Base-by-base conservation (phyloP, 2,888 invertebrate genomes). In the Rhabditophanes sp. region DNA sequence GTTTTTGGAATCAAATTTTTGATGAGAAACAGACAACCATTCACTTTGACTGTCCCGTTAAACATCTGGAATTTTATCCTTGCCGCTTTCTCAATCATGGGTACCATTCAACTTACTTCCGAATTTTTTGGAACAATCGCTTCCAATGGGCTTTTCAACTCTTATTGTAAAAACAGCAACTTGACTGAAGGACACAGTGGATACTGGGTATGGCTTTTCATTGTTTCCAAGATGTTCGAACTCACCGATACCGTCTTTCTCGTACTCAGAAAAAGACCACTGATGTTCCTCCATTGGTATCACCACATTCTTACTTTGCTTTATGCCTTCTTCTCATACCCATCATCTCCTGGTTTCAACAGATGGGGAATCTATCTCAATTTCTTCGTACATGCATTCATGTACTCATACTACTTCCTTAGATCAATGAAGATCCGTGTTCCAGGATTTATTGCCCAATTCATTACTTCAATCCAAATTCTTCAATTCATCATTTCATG, bases 51-150 rank as follows among this genome's bases (percentile, higher is more conserved):
- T 14, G 34, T 19, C 11, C 35, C 35, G 2, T 48, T 70, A n/a
- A 60, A 65, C 18, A 19, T 57, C 11, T 69, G 69, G 69, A 70
- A 68, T 45, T 53, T 60, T 17, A 43, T 64, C 16, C 45, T 69
- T 28, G 68, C 67, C 3, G 36, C 66, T 12, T 69, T 70, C 46
- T 67, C 67, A 15, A 50, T 46, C 21, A 16, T 37, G 9, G 49
- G 48, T 4, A 41, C 45, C 3, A 37, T 49, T 33, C 37, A 37
- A 15, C 30, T 49, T 23, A 42, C 44, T 7, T 45, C 39, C 9
- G 49, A 49, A 21, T 49, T 53, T 30, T 33, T 46, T 25, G 28
- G 11, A 15, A 39, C 52, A 15, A 15, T 49, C n/a, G n/a, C 18
- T 4, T 17, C 2, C 11, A 26, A 15, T 14, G 25, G 35, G 17